Evolutionary conservation across 2,888 invertebrate genomes (phyloP).

Genomic region (Epinotia demarniana): DNA sequence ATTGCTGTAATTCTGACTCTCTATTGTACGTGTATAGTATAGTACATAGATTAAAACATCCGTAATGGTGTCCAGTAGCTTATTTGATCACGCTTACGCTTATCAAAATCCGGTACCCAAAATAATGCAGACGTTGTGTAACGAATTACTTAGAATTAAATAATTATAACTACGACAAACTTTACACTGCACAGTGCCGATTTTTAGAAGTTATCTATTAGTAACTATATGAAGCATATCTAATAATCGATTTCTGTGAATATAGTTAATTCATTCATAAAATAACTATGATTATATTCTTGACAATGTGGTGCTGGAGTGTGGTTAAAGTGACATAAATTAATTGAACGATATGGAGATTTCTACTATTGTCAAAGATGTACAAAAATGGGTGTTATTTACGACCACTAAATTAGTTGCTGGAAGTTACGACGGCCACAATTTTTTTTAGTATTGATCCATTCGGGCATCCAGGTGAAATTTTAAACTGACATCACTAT

Average conservation of each 20-base stretch:
- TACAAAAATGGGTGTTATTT: too few relatives aligned
- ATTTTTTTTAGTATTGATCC: neutral
- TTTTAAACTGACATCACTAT: too few relatives aligned
- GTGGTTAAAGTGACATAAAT: too few relatives aligned
- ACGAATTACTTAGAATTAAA: neutral
- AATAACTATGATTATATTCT: too few relatives aligned
- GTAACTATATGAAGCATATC: too few relatives aligned
- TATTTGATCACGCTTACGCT: neutral
- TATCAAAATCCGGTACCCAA: conserved; percentile 17
- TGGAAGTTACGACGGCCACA: too few relatives aligned
- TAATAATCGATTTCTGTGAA: too few relatives aligned
- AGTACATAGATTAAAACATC: neutral
- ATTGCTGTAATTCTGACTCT: neutral
- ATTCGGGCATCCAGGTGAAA: neutral
- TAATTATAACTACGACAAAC: neutral
- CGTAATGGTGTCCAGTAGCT: neutral
- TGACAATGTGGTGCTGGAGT: too few relatives aligned
- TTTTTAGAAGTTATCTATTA: neutral
- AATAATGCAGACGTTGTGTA: neutral
- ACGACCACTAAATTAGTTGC: too few relatives aligned
- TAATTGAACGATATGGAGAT: too few relatives aligned
- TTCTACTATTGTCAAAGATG: too few relatives aligned
- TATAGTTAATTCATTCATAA: too few relatives aligned
- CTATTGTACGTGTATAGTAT: neutral
- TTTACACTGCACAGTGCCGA: neutral